These are phyloP conservation scores for Turritopsis rubra DNA, from an alignment of 30 jellyfish, hydroid and myxozoan species.

Conservation along the genomic window DNA sequence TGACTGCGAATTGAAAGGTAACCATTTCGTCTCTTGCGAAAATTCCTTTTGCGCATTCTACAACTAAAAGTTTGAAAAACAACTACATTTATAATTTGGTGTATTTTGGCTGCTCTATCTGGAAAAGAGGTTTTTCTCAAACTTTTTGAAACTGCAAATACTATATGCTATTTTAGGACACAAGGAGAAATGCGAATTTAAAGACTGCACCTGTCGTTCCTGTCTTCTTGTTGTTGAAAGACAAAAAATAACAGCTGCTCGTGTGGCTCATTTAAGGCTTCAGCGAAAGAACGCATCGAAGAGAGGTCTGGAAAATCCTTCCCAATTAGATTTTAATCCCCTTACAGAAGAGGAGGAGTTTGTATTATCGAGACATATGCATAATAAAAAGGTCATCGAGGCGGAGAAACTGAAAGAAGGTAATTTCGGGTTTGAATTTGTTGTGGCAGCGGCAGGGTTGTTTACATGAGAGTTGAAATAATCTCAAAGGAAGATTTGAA, in stretches of 20 bases:
- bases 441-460: not conserved
- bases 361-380: conserved; percentile 47
- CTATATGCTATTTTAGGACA: conserved; percentile 56
- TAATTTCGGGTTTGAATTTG: not conserved
- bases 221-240: conserved; percentile 83
- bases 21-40: not conserved
- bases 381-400: conserved; percentile 26
- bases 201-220: conserved; percentile 85
- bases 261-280: conserved; percentile 94
- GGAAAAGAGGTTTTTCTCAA: not conserved
- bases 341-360: conserved; percentile 77
- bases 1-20: conserved; percentile 56
- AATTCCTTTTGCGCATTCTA: not conserved
- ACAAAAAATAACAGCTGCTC: conserved; percentile 88
- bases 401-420: not conserved
- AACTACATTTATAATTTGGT: too few species aligned
- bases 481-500: too few species aligned
- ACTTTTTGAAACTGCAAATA: too few species aligned
- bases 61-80: too few species aligned
- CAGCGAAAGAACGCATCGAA: conserved; percentile 78
- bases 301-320: conserved; percentile 28
- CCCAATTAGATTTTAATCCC: conserved; percentile 35
- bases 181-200: conserved; percentile 85
- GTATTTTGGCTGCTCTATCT: too few species aligned
- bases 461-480: not conserved